Percentiles rank a stretch among this genome's conserved stretches.
phyloP scores from a whole-genome alignment of 2,113 vertebrate species.

The Eulemur rufifrons region DNA sequence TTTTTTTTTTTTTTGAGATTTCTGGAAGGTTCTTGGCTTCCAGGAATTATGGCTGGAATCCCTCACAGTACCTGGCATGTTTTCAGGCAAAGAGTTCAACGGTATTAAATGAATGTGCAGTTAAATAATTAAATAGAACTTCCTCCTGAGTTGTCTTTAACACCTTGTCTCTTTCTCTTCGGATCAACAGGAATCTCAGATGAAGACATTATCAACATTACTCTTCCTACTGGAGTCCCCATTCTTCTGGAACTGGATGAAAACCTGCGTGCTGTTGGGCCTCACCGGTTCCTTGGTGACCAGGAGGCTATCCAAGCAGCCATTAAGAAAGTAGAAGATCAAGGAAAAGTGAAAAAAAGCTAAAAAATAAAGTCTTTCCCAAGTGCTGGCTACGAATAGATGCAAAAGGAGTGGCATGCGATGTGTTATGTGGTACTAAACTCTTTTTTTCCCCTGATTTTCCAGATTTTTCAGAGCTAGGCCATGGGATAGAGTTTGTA shows the following conservation, averaged over 20 bases:
- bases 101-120: neutral
- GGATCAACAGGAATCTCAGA: constrained; percentile 92
- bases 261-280: constrained; percentile 89
- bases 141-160: neutral
- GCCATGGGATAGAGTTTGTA: neutral
- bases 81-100: neutral
- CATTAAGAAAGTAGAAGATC: constrained; percentile 98
- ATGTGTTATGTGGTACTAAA: constrained; percentile 56
- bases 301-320: constrained; percentile 95
- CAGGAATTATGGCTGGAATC: neutral
- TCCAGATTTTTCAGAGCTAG: constrained; percentile 5
- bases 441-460: neutral
- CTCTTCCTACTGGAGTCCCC: constrained; percentile 95
- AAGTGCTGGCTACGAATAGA: neutral
- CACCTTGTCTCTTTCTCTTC: neutral
- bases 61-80: neutral
- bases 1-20: neutral
- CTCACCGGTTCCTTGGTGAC: constrained; percentile 93
- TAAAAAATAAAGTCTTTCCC: constrained; percentile 70
- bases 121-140: neutral
- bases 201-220: constrained; percentile 91
- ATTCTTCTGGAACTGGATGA: constrained; percentile 95
- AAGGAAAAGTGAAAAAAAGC: constrained; percentile 92
- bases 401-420: neutral
- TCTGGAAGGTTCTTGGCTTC: neutral